Evolutionary conservation across 2,888 invertebrate species (phyloP), one percentile per base, ranked within the genome.

Genomic region (Noctua pronuba): DNA sequence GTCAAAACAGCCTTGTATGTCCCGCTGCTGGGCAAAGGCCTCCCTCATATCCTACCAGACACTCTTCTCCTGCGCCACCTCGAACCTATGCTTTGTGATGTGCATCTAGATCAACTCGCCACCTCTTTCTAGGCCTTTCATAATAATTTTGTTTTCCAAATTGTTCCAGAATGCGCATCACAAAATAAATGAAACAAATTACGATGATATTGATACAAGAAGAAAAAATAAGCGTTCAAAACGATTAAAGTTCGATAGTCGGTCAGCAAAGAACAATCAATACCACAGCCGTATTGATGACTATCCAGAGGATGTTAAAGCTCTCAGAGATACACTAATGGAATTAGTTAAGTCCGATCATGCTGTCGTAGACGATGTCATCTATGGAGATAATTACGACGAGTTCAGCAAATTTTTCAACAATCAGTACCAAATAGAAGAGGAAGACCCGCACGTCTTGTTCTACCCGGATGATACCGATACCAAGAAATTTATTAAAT

Each of bases 331-430:
- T 3, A 60, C 64, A 62, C 60, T 84, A 4, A 8, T 21, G 21
- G 72, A 75, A 31, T 46, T 84, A 69, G 13, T 69, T 16, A 49
- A 62, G 10, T 44, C 60, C 1, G 52, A 86, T 38, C 35, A 46
- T 28, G 13, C 31, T 13, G 1, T 64, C 21, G 18, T 73, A 70
- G 28, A 73, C 18, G 86, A 86, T 10, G n/a, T 77, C 38, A 58
- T 86, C 16, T 82, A 84, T 16, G 70, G 65, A 46, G 83, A 84
- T 24, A 2, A 62, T 31, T 64, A 67, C 13, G 79, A 75, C 0
- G 72, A 86, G 1, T 70, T 86, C 13, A 69, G 13, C 21, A 65
- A 77, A 55, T 68, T 49, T 24, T 66, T 82, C 24, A 52, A 31
- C 4, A 58, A 13, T 11, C n/a, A 24, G 0, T 52, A 73, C 60